A percentile compares a stretch with the other conserved stretches of the same genome.
phyloP scores from a whole-genome alignment of 2,888 invertebrate genomes.

The Drosophila niveifrons region DNA sequence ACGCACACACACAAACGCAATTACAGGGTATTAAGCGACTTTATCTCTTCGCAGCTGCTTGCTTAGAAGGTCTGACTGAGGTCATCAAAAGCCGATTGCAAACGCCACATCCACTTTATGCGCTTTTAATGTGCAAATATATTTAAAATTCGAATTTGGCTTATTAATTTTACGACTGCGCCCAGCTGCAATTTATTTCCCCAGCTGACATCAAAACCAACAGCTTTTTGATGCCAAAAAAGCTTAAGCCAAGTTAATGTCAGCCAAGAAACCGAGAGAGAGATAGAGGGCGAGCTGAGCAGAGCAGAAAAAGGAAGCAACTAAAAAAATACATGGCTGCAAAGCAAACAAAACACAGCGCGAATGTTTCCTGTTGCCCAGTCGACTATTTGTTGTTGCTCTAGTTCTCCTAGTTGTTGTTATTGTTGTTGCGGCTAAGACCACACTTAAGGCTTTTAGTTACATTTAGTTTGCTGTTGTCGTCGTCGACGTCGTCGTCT shows the following conservation, averaged over 20 bases:
- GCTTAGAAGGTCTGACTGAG: background rate
- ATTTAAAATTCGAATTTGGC: conserved; percentile 14
- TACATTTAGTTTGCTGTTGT: conserved; percentile 62
- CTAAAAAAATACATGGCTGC: conserved; percentile 14
- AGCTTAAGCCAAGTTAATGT: conserved; percentile 44
- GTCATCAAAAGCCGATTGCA: background rate
- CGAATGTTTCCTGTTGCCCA: conserved; percentile 30
- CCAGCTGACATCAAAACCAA: conserved; percentile 10
- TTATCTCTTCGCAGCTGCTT: background rate
- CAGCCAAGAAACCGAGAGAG: background rate
- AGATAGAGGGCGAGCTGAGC: background rate
- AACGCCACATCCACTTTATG: conserved; percentile 17
- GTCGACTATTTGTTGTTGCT: conserved; percentile 26
- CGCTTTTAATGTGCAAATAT: conserved; percentile 17
- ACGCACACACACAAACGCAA: background rate
- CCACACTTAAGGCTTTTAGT: conserved; percentile 64
- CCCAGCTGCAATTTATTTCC: conserved; percentile 33
- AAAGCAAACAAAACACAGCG: conserved; percentile 2
- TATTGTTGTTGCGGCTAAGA: conserved; percentile 51
- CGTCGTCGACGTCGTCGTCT: conserved; percentile 26
- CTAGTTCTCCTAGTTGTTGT: conserved; percentile 8
- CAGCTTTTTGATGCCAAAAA: conserved; percentile 17
- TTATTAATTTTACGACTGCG: conserved; percentile 21
- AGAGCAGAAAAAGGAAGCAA: conserved; percentile 10
- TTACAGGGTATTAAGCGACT: background rate